Conservation (phyloP, 2,113 vertebrate genomes). For the Murina feae region DNA sequence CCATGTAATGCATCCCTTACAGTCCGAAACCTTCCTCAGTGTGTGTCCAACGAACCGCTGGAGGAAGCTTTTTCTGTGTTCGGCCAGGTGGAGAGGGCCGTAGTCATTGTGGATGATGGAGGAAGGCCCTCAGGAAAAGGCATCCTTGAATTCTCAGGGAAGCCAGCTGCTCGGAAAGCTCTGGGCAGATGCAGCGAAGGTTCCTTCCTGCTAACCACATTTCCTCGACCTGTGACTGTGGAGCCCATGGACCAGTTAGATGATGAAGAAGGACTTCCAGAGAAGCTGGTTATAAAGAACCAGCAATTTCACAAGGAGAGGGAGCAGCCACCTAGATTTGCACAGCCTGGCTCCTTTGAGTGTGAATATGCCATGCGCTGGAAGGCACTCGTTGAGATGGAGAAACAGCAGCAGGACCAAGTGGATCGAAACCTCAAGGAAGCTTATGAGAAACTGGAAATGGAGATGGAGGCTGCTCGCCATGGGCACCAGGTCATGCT, state of each 20-base stretch:
- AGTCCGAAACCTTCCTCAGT: slow-evolving; percentile 95
- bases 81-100: slow-evolving; percentile 94
- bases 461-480: slow-evolving; percentile 96
- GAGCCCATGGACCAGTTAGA: slow-evolving; percentile 98
- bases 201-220: slow-evolving; percentile 94
- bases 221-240: slow-evolving; percentile 95
- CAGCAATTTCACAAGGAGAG: slow-evolving; percentile 97
- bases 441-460: slow-evolving; percentile 96
- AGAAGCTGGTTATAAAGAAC: slow-evolving; percentile 95
- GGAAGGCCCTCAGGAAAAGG: slow-evolving; percentile 96
- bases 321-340: slow-evolving; percentile 94
- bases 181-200: slow-evolving; percentile 95
- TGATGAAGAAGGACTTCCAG: slow-evolving; percentile 95
- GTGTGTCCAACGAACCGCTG: slow-evolving; percentile 95
- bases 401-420: slow-evolving; percentile 98
- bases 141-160: slow-evolving; percentile 96
- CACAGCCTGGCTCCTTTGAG: slow-evolving; percentile 97
- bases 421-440: slow-evolving; percentile 99
- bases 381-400: slow-evolving; percentile 99
- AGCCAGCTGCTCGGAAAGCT: slow-evolving; percentile 95
- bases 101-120: slow-evolving; percentile 96
- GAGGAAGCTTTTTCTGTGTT: slow-evolving; percentile 95
- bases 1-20: slow-evolving; percentile 92
- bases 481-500: slow-evolving; percentile 99
- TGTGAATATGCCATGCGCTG: slow-evolving; percentile 99